phyloP scores from a whole-genome alignment of 2,888 invertebrate species.

The Philaethria dido region DNA sequence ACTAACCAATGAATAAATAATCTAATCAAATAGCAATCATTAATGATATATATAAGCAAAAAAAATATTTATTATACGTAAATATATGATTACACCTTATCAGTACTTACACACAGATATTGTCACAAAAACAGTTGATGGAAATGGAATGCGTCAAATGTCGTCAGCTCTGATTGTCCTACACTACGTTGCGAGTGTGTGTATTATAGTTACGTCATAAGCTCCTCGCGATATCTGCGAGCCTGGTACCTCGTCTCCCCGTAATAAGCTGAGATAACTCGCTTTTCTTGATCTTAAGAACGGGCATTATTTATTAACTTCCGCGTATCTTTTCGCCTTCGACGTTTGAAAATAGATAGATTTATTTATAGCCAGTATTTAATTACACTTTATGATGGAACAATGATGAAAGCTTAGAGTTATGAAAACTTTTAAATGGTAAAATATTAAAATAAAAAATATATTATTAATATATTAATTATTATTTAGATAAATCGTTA shows the following conservation, averaged over 20 bases:
- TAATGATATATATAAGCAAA: not conserved
- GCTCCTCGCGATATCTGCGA: constrained; percentile 69
- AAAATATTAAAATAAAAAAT: no score
- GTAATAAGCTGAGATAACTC: constrained; percentile 83
- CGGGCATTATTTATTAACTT: constrained; percentile 64
- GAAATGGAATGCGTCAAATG: constrained; percentile 54
- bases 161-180: constrained; percentile 64
- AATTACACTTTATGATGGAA: not conserved
- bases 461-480: no score
- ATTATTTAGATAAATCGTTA: no score
- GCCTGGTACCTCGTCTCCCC: constrained; percentile 78
- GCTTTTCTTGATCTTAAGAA: constrained; percentile 76
- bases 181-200: constrained; percentile 48
- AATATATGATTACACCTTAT: constrained; percentile 28
- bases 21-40: not conserved
- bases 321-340: constrained; percentile 58
- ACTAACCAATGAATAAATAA: not conserved
- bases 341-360: constrained; percentile 31
- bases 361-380: constrained; percentile 19
- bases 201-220: constrained; percentile 64
- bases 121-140: constrained; percentile 42
- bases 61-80: not conserved
- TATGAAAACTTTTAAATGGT: no score
- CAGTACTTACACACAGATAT: constrained; percentile 31
- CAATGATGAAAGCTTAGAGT: not conserved